Percentiles rank a stretch among this genome's conserved stretches.
Conservation (phyloP, 2,113 vertebrate genomes). For the Mionectes macconnelli region DNA sequence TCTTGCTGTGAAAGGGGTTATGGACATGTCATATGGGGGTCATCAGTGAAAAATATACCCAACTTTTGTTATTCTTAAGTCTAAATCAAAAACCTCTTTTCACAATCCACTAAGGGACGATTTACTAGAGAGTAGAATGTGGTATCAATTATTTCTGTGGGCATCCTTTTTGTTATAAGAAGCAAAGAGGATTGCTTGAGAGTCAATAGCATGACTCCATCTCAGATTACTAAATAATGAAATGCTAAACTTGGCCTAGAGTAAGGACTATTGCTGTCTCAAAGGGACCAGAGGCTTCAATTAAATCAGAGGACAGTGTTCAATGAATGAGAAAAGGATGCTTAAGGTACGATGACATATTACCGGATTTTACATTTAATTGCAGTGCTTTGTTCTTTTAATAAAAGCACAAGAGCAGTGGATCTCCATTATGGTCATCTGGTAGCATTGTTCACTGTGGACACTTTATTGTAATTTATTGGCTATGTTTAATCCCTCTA, state of each 20-base stretch:
- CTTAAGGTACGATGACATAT: conserved; percentile 62
- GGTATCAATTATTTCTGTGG: conserved; percentile 75
- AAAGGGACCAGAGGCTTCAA: conserved; percentile 53
- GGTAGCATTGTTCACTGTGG: conserved; percentile 50
- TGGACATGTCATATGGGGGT: conserved; percentile 61
- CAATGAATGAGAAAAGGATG: conserved; percentile 58
- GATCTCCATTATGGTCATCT: conserved; percentile 64
- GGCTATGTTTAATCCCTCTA: conserved; percentile 23
- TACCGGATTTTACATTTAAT: conserved; percentile 69
- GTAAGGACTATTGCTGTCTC: conserved; percentile 62
- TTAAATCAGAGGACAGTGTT: conserved; percentile 53
- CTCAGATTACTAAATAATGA: conserved; percentile 65
- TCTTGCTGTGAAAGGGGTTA: conserved; percentile 64
- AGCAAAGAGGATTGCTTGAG: conserved; percentile 66
- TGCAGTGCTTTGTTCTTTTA: conserved; percentile 68
- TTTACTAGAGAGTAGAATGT: conserved; percentile 61
- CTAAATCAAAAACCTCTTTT: conserved; percentile 63
- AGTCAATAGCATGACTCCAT: conserved; percentile 57
- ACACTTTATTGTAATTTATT: conserved; percentile 62
- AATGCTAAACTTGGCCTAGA: conserved; percentile 60
- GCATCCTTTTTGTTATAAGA: conserved; percentile 72
- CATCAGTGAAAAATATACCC: conserved; percentile 63
- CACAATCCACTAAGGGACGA: conserved; percentile 48
- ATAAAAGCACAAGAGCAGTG: conserved; percentile 62
- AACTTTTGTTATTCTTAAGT: conserved; percentile 65